Conservation (phyloP, 2,797 vertebrate species). For the Notoglanidium macrostoma region DNA sequence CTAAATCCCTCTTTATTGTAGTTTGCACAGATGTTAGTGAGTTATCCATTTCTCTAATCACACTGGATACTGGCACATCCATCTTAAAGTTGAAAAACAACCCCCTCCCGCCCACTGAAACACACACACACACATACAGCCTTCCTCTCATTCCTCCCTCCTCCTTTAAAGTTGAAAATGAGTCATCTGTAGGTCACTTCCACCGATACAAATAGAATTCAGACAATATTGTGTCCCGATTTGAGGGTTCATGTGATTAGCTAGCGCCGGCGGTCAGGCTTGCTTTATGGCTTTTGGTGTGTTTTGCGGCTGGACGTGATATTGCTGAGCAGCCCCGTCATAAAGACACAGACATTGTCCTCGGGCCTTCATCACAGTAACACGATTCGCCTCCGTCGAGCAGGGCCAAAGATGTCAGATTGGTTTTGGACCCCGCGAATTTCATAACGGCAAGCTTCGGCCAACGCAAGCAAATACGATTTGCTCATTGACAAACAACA, state of each 20-base stretch:
- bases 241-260: slow-evolving; percentile 82
- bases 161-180: slow-evolving; percentile 82
- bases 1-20: slow-evolving; percentile 99
- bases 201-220: slow-evolving; percentile 93
- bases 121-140: slow-evolving; percentile 49
- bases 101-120: slow-evolving; percentile 50
- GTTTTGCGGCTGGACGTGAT: slow-evolving; percentile 69
- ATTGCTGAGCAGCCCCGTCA: slow-evolving; percentile 57
- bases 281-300: slow-evolving; percentile 76
- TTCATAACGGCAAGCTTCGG: slow-evolving; percentile 57
- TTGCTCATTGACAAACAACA: slow-evolving; percentile 60
- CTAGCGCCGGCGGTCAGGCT: slow-evolving; percentile 81
- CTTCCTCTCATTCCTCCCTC: slow-evolving; percentile 40
- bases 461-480: slow-evolving; percentile 62
- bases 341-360: slow-evolving; percentile 65
- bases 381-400: slow-evolving; percentile 61
- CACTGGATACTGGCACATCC: slow-evolving; percentile 90
- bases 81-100: slow-evolving; percentile 81
- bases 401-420: slow-evolving; percentile 63
- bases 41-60: slow-evolving; percentile 97
- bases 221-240: slow-evolving; percentile 87
- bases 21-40: slow-evolving; percentile 97
- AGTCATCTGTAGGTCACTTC: slow-evolving; percentile 86
- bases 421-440: slow-evolving; percentile 56
- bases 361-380: slow-evolving; percentile 65